Evolutionary conservation across 1,140 invertebrate genomes (phyloP).

Genomic region (Ruditapes philippinarum): DNA sequence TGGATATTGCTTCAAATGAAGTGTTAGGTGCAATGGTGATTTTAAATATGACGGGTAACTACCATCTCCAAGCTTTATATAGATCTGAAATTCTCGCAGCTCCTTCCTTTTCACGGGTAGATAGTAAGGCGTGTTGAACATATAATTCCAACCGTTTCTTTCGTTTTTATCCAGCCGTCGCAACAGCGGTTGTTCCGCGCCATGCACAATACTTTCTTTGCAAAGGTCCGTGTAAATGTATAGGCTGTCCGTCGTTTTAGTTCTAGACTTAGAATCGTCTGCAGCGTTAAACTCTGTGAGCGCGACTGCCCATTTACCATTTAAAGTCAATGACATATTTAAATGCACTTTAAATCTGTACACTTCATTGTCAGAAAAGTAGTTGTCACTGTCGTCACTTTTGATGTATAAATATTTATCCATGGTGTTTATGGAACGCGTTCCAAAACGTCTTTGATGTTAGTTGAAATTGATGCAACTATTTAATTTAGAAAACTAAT

Average conservation of each 20-base stretch:
- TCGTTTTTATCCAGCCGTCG: constrained; percentile 27
- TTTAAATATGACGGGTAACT: not conserved
- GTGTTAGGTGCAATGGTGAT: constrained; percentile 8
- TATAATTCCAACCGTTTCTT: constrained; percentile 22
- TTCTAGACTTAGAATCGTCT: not conserved
- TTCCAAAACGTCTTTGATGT: constrained; percentile 3
- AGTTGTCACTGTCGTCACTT: constrained; percentile 35
- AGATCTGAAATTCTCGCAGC: constrained; percentile 21
- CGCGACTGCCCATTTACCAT: constrained; percentile 35
- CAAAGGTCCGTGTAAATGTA: constrained; percentile 48
- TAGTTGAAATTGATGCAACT: not conserved
- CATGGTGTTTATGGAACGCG: not conserved
- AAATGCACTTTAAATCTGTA: constrained; percentile 42
- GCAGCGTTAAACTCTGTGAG: constrained; percentile 30
- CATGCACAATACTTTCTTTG: constrained; percentile 55
- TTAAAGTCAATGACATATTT: not conserved
- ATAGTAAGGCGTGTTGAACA: constrained; percentile 21
- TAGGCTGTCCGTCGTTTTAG: not conserved
- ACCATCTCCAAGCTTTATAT: constrained; percentile 13
- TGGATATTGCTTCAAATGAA: constrained; percentile 44
- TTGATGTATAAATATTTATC: constrained; percentile 22
- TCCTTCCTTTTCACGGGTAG: constrained; percentile 31
- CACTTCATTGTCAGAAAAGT: constrained; percentile 41
- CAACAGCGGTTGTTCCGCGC: constrained; percentile 24
- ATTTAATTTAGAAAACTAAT: not conserved